Evolutionary conservation across 1,140 invertebrate genomes (phyloP).

Genomic region (Schmidtea mediterranea): DNA sequence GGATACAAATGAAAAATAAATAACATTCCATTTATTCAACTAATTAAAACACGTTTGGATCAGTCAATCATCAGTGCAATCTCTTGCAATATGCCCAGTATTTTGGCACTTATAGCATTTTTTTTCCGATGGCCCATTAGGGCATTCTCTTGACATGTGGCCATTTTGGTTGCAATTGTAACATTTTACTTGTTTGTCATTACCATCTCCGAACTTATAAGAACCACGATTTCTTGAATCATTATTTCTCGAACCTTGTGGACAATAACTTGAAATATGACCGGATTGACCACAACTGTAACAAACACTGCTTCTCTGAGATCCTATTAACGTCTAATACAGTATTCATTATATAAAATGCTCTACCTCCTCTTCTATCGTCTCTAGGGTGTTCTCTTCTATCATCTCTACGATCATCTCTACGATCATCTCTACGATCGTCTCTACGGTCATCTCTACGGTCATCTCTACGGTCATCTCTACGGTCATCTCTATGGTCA

Average conservation of each 20-base stretch:
- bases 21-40: no score
- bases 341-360: no score
- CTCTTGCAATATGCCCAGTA: slow-evolving; percentile 31
- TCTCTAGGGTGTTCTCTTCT: slow-evolving; percentile 12
- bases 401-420: slow-evolving; percentile 6
- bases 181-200: slow-evolving; percentile 32
- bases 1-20: no score
- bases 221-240: slow-evolving; percentile 6
- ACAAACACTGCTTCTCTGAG: neutral
- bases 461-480: no score
- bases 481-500: no score
- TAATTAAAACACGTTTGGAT: no score
- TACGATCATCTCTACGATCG: slow-evolving; percentile 7
- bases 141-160: slow-evolving; percentile 63
- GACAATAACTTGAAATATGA: slow-evolving; percentile 6
- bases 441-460: neutral
- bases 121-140: slow-evolving; percentile 8
- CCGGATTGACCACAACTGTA: slow-evolving; percentile 1
- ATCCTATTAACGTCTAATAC: neutral
- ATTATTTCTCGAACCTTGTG: slow-evolving; percentile 11
- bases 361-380: slow-evolving; percentile 2
- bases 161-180: slow-evolving; percentile 77
- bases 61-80: slow-evolving; percentile 13
- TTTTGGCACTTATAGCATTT: slow-evolving; percentile 27
- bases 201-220: slow-evolving; percentile 7